phyloP scores from a whole-genome alignment of 2,888 invertebrate species.

The Selenia dentaria region DNA sequence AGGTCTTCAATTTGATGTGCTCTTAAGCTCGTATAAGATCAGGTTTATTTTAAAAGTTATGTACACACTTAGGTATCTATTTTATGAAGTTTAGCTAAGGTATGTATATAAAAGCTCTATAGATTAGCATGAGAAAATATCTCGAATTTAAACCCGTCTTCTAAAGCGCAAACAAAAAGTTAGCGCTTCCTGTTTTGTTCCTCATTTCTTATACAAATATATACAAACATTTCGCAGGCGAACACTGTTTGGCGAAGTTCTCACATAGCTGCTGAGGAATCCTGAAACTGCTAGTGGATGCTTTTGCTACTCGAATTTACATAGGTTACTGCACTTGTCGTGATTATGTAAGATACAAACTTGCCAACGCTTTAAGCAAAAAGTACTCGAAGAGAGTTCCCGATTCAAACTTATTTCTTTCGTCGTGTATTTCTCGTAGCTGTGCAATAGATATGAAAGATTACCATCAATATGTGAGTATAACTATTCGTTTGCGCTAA shows the following conservation, averaged over 20 bases:
- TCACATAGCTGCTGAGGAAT: conserved; percentile 69
- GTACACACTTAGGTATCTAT: not conserved
- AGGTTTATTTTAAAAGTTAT: not conserved
- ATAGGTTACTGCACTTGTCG: conserved; percentile 63
- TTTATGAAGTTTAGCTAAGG: too few relatives aligned
- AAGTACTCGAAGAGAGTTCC: conserved; percentile 11
- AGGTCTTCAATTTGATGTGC: not conserved
- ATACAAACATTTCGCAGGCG: conserved; percentile 69
- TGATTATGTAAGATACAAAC: conserved; percentile 37
- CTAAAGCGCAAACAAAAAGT: conserved; percentile 48
- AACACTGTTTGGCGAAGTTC: conserved; percentile 65
- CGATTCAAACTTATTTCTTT: conserved; percentile 7
- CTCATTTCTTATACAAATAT: conserved; percentile 77
- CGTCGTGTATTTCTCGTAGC: conserved; percentile 8
- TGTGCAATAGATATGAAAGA: conserved; percentile 26
- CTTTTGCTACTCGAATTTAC: conserved; percentile 65
- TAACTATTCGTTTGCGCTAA: conserved; percentile 33
- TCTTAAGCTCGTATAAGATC: not conserved
- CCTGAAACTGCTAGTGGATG: conserved; percentile 67
- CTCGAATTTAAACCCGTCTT: conserved; percentile 9
- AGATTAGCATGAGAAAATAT: conserved; percentile 6
- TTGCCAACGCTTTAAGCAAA: conserved; percentile 12
- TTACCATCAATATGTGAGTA: conserved; percentile 24
- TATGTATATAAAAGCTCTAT: too few relatives aligned
- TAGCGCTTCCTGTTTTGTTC: conserved; percentile 58